Evolutionary conservation across 1,140 invertebrate genomes (phyloP).

Genomic region (Bursaphelenchus mucronatus): DNA sequence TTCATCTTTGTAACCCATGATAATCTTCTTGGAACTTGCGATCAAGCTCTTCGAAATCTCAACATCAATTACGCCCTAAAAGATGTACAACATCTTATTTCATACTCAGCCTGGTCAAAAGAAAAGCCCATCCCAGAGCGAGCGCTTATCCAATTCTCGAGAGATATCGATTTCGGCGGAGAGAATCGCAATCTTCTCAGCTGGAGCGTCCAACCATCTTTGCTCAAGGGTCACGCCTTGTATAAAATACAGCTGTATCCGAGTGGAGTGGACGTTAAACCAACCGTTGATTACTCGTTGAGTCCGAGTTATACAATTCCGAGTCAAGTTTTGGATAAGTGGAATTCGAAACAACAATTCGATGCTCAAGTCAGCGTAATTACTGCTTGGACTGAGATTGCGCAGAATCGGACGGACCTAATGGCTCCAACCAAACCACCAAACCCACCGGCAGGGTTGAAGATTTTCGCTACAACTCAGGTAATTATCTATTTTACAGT

Average conservation of each 20-base stretch:
- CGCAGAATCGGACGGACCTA: conserved; percentile 50
- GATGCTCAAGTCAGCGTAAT: conserved; percentile 51
- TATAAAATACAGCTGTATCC: conserved; percentile 47
- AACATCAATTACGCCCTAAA: conserved; percentile 49
- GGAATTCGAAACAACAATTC: conserved; percentile 53
- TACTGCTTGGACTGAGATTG: conserved; percentile 44
- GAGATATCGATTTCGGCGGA: conserved; percentile 38
- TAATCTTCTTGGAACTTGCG: conserved; percentile 50
- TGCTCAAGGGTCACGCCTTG: conserved; percentile 1
- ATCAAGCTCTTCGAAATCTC: conserved; percentile 38
- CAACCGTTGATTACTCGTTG: conserved; percentile 34
- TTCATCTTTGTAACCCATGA: conserved; percentile 51
- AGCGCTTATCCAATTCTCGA: conserved; percentile 31
- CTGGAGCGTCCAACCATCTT: conserved; percentile 15
- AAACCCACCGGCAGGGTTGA: conserved; percentile 34
- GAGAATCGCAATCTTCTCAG: conserved; percentile 23
- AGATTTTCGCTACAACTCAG: conserved; percentile 58
- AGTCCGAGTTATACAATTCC: conserved; percentile 38
- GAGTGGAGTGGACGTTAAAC: conserved; percentile 52
- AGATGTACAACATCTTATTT: conserved; percentile 31
- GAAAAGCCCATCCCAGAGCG: conserved; percentile 16
- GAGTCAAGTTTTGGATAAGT: conserved; percentile 36
- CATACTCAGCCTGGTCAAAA: not conserved
- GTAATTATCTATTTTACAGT: conserved; percentile 27
- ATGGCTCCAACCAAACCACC: conserved; percentile 57